These are phyloP conservation scores for Girardinus metallicus DNA, from an alignment of 2,797 vertebrate genomes.

Conservation along the genomic window DNA sequence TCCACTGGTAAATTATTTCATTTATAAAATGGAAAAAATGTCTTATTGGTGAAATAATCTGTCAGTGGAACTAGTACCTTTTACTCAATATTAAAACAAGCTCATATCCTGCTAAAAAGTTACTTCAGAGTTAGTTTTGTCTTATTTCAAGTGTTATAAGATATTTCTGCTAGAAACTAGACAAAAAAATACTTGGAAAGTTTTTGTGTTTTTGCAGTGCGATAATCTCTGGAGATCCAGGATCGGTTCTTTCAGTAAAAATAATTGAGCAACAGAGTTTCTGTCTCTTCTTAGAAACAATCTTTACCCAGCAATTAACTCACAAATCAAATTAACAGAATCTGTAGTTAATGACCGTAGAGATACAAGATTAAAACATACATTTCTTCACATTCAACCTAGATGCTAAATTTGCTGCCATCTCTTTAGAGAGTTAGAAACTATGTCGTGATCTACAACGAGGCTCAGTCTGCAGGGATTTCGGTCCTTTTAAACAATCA, in stretches of 20 bases:
- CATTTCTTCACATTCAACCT: neutral
- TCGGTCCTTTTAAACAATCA: slow-evolving; percentile 2
- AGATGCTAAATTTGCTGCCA: neutral
- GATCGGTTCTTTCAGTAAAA: neutral
- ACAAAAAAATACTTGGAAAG: too few species aligned
- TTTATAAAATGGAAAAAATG: too few species aligned
- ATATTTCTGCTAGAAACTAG: too few species aligned
- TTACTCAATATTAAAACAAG: too few species aligned
- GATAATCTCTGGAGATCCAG: neutral
- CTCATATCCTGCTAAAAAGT: too few species aligned
- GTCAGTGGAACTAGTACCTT: too few species aligned
- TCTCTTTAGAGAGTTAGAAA: neutral
- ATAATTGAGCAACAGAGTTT: neutral
- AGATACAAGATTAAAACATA: neutral
- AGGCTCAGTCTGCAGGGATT: slow-evolving; percentile 2
- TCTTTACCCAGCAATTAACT: neutral
- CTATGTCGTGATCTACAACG: neutral
- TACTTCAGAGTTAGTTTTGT: too few species aligned
- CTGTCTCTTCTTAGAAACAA: neutral
- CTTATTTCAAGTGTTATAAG: too few species aligned
- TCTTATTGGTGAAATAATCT: too few species aligned
- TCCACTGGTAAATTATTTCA: too few species aligned
- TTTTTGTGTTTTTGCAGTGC: too few species aligned
- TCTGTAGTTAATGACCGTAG: neutral
- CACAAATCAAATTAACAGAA: neutral